phyloP scores from a whole-genome alignment of 2,113 vertebrate genomes.

The Rhea pennata region DNA sequence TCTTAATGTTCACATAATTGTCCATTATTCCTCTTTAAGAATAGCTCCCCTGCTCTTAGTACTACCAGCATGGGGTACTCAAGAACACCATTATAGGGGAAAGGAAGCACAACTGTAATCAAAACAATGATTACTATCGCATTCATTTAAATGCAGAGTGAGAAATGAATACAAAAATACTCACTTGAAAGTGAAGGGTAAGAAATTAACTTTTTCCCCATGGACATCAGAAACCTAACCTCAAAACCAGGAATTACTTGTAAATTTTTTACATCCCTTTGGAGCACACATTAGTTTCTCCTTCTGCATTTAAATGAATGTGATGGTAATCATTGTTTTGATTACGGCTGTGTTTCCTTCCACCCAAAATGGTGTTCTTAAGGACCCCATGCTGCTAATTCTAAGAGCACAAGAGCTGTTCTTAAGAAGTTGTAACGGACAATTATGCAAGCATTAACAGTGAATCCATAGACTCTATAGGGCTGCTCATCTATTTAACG shows the following conservation, averaged over 20 bases:
- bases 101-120: conserved; percentile 70
- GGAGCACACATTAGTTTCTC: conserved; percentile 64
- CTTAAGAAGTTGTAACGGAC: conserved; percentile 70
- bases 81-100: conserved; percentile 66
- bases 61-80: conserved; percentile 69
- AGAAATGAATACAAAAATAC: conserved; percentile 72
- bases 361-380: conserved; percentile 67
- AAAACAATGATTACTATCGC: conserved; percentile 69
- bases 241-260: conserved; percentile 66
- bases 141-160: conserved; percentile 73
- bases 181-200: conserved; percentile 67
- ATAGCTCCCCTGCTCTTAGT: conserved; percentile 60
- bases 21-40: conserved; percentile 70
- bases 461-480: background rate
- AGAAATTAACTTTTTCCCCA: conserved; percentile 75
- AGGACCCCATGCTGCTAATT: conserved; percentile 69
- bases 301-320: conserved; percentile 70
- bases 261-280: conserved; percentile 52
- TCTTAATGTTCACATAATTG: conserved; percentile 54
- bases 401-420: conserved; percentile 58
- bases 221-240: conserved; percentile 70
- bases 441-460: conserved; percentile 37
- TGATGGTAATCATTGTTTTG: conserved; percentile 75
- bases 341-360: conserved; percentile 71
- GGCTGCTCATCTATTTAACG: conserved; percentile 18